Base-by-base conservation (phyloP, 2,797 vertebrate species). In the Ispidina lecontei region DNA sequence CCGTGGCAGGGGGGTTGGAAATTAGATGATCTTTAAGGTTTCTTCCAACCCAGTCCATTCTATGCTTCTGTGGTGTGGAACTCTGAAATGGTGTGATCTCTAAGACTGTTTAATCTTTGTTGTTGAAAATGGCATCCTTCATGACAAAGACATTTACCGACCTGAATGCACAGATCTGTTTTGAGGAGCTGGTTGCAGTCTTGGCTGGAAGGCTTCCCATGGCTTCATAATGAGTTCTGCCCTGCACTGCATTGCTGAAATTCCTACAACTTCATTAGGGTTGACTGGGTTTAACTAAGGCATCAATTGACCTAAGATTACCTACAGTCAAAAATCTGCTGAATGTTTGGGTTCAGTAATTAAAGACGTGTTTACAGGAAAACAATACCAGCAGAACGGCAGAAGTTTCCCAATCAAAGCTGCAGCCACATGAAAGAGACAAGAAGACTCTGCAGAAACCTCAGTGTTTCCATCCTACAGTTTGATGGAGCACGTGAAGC, bases 191-290 rank as follows among this genome's bases (percentile, higher is more conserved):
- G 15, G 5, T 29, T 71, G 41, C 35, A 70, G 52, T 8, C 39
- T 44, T 87, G 26, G 9, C 89, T 79, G 37, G 31, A 73, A 91
- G 52, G 41, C 47, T 55, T 29, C 60, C 47, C 68, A 51, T 14
- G 37, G 26, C 29, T 89, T 81, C 55, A 20, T 54, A 89, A 82
- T 49, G 54, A 67, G 47, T 59, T 70, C 39, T 91, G 68, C 72
- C 64, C 85, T 54, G 31, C 79, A 10, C 4, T 65, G 47, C 93
- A 79, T 79, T 91, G 75, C 82, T 86, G 72, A 58, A 89, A 94
- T 94, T 89, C 91, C 62, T 88, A 9, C 13, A 78, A 17, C 58
- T 77, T 91, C 65, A 71, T 95, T 90, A 93, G 41, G 58, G 70
- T 39, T 94, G 52, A 5, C 80, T 76, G 56, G 52, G 6, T 55